A percentile compares a stretch with the other conserved stretches of the same genome.
Conservation (phyloP, 2,888 invertebrate species). For the Ophraella communa region DNA sequence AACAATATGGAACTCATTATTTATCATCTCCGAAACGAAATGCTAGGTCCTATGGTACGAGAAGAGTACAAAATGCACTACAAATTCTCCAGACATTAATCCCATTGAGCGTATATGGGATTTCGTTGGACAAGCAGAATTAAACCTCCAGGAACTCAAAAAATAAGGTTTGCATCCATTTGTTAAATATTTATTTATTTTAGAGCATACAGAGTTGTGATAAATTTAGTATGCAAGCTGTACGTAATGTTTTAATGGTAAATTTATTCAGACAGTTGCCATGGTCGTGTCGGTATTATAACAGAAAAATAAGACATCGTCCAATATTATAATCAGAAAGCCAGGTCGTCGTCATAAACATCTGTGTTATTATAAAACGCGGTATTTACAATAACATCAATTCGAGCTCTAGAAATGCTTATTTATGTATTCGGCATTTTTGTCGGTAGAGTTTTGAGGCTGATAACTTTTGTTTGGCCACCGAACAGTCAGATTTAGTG, state of each 20-base stretch:
- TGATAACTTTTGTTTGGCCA: slow-evolving; percentile 40
- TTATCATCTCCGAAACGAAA: no score
- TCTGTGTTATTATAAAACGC: slow-evolving; percentile 47
- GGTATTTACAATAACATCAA: slow-evolving; percentile 47
- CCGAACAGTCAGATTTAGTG: slow-evolving; percentile 38
- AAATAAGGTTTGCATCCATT: no score
- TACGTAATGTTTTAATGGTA: slow-evolving; percentile 16
- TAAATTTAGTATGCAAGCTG: slow-evolving; percentile 5
- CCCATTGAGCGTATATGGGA: no score
- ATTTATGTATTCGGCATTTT: slow-evolving; percentile 53
- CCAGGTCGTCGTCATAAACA: slow-evolving; percentile 43
- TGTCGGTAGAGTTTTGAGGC: slow-evolving; percentile 48
- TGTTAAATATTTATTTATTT: neutral
- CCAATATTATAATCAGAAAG: slow-evolving; percentile 41
- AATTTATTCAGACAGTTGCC: slow-evolving; percentile 19
- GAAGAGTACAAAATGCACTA: no score
- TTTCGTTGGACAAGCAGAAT: no score
- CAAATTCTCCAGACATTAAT: no score
- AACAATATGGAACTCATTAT: no score
- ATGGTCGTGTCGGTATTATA: slow-evolving; percentile 15
- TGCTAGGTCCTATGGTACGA: no score
- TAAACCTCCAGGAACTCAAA: no score
- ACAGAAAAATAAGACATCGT: slow-evolving; percentile 35
- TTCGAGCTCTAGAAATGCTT: slow-evolving; percentile 40
- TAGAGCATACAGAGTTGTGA: neutral